A percentile compares a stretch with the other conserved stretches of the same genome.
phyloP scores from a whole-genome alignment of 2,797 vertebrate genomes.

The Malacoraja senta region DNA sequence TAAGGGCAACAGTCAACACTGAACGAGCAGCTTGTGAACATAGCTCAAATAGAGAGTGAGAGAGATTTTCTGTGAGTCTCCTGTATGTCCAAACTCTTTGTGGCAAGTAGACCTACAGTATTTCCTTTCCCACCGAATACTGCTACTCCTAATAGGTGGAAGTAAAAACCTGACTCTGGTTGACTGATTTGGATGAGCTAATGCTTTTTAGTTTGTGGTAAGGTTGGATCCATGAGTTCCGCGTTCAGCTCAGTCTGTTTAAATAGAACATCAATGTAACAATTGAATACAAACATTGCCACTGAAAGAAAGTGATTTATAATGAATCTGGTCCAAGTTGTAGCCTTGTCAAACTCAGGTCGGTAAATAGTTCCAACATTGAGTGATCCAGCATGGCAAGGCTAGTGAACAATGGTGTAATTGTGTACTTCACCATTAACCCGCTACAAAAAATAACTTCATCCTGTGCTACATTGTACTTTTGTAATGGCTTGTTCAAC shows the following conservation, averaged over 20 bases:
- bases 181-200: not conserved
- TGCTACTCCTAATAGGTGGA: not conserved
- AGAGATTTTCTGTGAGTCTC: not conserved
- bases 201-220: not conserved
- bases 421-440: not conserved
- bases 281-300: not conserved
- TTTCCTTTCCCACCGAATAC: not conserved
- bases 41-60: not conserved
- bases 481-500: not conserved
- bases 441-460: not conserved
- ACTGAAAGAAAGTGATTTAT: not conserved
- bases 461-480: not conserved
- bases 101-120: not conserved
- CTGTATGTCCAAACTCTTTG: not conserved
- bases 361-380: not conserved
- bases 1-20: not conserved
- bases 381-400: not conserved
- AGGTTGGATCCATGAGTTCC: not conserved
- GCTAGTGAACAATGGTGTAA: not conserved
- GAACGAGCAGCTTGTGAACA: not conserved
- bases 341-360: not conserved
- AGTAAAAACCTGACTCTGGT: not conserved
- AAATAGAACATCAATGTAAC: not conserved
- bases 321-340: not conserved
- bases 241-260: not conserved